A percentile compares a stretch with the other conserved stretches of the same genome.
phyloP scores from a whole-genome alignment of 2,797 vertebrate species.

The Pseudochirops corinnae region DNA sequence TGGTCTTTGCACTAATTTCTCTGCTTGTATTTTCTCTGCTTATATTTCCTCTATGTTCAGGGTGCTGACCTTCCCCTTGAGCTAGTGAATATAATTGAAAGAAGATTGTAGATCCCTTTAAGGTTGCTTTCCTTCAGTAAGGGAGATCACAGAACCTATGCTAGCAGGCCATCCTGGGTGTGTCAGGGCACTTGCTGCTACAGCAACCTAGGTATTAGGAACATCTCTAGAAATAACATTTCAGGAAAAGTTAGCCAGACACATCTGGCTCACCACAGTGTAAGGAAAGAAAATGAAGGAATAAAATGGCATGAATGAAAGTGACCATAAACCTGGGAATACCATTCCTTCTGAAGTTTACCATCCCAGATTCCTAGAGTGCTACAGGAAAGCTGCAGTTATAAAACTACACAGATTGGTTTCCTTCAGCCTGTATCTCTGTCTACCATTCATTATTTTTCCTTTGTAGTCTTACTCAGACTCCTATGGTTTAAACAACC shows the following conservation, averaged over 20 bases:
- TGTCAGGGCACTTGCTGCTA: too few relatives aligned
- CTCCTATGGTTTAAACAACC: neutral
- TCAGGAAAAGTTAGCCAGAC: neutral
- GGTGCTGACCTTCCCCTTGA: too few relatives aligned
- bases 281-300: neutral
- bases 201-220: neutral
- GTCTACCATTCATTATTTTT: neutral
- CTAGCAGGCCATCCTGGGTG: too few relatives aligned
- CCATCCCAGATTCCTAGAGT: neutral
- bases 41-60: too few relatives aligned
- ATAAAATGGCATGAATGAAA: neutral
- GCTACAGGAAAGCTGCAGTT: neutral
- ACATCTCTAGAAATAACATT: neutral
- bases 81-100: too few relatives aligned
- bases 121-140: too few relatives aligned
- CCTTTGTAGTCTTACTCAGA: neutral
- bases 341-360: neutral
- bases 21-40: too few relatives aligned
- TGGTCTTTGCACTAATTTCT: too few relatives aligned
- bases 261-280: neutral
- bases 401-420: neutral
- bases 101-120: too few relatives aligned
- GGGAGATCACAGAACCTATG: too few relatives aligned
- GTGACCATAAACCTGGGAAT: neutral
- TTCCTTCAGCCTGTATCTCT: constrained; percentile 9